Conservation (phyloP, 2,888 invertebrate species). For the Clepsis dumicolana region DNA sequence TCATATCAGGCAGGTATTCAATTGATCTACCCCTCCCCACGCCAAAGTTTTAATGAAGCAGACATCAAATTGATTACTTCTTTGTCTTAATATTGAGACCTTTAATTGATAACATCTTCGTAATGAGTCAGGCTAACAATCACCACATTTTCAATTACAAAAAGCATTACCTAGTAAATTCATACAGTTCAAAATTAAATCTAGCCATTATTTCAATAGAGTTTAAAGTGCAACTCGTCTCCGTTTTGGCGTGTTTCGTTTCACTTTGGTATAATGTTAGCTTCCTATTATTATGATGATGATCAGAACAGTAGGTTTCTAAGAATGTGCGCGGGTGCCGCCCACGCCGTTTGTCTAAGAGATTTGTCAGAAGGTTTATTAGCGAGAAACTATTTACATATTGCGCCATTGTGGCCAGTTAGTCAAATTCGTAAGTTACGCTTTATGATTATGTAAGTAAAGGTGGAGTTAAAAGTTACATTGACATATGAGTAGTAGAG, state of each 20-base stretch:
- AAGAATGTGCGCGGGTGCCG: slow-evolving; percentile 32
- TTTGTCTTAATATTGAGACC: slow-evolving; percentile 33
- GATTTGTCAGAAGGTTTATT: slow-evolving; percentile 22
- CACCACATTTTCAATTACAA: background rate
- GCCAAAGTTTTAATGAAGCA: background rate
- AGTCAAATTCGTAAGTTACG: slow-evolving; percentile 1
- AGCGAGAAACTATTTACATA: slow-evolving; percentile 10
- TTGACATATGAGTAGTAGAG: too few relatives aligned
- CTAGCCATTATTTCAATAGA: background rate
- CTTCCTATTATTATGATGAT: slow-evolving; percentile 10
- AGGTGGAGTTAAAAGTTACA: background rate
- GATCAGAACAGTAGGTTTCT: slow-evolving; percentile 34
- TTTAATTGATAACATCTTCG: slow-evolving; percentile 39
- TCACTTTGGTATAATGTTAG: background rate
- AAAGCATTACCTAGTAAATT: background rate
- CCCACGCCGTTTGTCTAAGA: slow-evolving; percentile 29
- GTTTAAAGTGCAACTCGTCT: background rate
- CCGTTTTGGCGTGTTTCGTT: background rate
- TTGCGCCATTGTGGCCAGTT: slow-evolving; percentile 10
- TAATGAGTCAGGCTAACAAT: slow-evolving; percentile 39
- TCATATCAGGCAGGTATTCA: too few relatives aligned
- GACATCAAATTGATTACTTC: slow-evolving; percentile 29
- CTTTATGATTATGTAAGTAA: slow-evolving; percentile 8
- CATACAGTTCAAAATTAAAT: background rate
- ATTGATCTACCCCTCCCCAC: background rate